Base-by-base conservation (phyloP, 2,888 invertebrate species). In the Apamea anceps region DNA sequence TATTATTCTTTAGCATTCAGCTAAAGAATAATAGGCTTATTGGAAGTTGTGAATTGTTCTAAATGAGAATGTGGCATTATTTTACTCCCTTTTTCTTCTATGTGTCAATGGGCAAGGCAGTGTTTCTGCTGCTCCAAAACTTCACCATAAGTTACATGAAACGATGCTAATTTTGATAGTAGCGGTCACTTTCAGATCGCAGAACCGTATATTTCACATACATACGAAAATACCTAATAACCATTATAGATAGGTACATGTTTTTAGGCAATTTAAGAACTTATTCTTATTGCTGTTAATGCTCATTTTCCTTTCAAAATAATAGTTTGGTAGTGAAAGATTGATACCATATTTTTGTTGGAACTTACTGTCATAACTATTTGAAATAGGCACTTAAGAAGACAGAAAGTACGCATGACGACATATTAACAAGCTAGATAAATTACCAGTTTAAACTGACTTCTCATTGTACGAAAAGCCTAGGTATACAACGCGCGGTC, bases 341-440 rank as follows among this genome's bases (percentile, higher is more conserved):
- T 90, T 91, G 90, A 91, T 90, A 89, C 82, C 84, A 88, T 8
- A 89, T 90, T 91, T 89, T 90, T 89, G 84, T 86, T 86, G 80
- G 84, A 85, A 86, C 85, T 87, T 86, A 85, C 81, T 84, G 74
- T 87, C 84, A 85, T 88, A 51, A 28, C 70, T 32, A 88, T 71
- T 21, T 60, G 4, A 68, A 76, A 60, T 67, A 60, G 8, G 32
- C 32, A 70, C 32, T 25, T 65, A 62, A 5, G 57, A 32, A 73
- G 42, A n/a, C 18, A 18, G 57, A 65, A n/a, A n/a, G n/a, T n/a
- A n/a, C n/a, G n/a, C n/a, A n/a, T n/a, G 51, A 51, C 6, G 7
- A 18, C 54, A 21, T 21, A 54, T 54, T n/a, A n/a, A n/a, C 54
- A 54, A 18, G 51, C 18, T 21, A 37, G 12, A 57, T 57, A 10